A percentile compares a stretch with the other conserved stretches of the same genome.
Conservation (phyloP, 2,888 invertebrate genomes). For the Acronicta aceris region DNA sequence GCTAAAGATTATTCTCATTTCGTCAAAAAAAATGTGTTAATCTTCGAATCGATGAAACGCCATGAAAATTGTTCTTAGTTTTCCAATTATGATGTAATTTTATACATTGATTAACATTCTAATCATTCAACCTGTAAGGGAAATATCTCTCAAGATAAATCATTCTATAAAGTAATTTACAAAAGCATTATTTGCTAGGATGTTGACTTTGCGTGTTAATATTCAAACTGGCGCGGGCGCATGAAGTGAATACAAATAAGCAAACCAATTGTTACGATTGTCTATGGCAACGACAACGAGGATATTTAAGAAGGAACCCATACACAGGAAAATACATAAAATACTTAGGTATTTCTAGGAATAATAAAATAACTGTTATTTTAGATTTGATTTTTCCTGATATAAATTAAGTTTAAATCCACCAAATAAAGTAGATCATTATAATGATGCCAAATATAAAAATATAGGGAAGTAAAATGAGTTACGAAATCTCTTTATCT, state of each 20-base stretch:
- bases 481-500: too few species aligned
- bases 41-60: too few species aligned
- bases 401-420: too few species aligned
- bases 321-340: slow-evolving; percentile 23
- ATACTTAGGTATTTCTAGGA: slow-evolving; percentile 9
- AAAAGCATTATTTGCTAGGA: slow-evolving; percentile 14
- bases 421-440: too few species aligned
- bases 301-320: slow-evolving; percentile 24
- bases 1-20: too few species aligned
- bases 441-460: too few species aligned
- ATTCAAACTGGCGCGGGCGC: slow-evolving; percentile 21
- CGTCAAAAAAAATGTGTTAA: too few species aligned
- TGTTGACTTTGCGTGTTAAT: slow-evolving; percentile 16
- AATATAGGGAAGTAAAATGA: too few species aligned
- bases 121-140: slow-evolving; percentile 6
- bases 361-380: background rate
- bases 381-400: background rate
- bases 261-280: slow-evolving; percentile 22
- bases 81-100: too few species aligned
- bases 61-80: too few species aligned
- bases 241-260: slow-evolving; percentile 24
- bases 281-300: slow-evolving; percentile 29
- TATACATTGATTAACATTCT: slow-evolving; percentile 24
- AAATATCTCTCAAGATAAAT: slow-evolving; percentile 24
- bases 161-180: slow-evolving; percentile 11